A percentile compares a stretch with the other conserved stretches of the same genome.
These are phyloP conservation scores for Lepidotrigona ventralis DNA, from an alignment of 1,140 invertebrate species.

Conservation along the genomic window DNA sequence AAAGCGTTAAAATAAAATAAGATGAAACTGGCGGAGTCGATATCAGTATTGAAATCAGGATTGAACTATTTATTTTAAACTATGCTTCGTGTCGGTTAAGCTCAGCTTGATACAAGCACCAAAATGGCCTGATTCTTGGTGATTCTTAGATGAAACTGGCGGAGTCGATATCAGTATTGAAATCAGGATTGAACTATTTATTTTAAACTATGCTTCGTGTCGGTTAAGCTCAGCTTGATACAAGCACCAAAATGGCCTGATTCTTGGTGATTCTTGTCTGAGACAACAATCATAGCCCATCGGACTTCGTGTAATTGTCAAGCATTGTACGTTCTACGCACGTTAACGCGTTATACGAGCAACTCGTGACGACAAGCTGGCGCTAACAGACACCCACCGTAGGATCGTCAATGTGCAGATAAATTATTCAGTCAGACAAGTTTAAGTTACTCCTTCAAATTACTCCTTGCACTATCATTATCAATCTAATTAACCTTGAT, in stretches of 20 bases:
- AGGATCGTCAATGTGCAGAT: constrained; percentile 30
- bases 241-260: not conserved
- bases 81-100: not conserved
- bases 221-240: not conserved
- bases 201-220: no score
- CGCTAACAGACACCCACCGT: constrained; percentile 17
- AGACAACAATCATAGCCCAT: constrained; percentile 20
- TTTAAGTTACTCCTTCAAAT: no score
- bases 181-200: no score
- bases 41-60: no score
- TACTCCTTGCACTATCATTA: not conserved
- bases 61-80: no score
- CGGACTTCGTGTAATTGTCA: constrained; percentile 18
- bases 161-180: no score
- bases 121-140: no score
- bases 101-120: not conserved
- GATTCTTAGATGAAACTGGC: not conserved
- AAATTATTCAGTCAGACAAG: constrained; percentile 23
- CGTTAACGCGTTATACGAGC: constrained; percentile 13
- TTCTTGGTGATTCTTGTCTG: not conserved
- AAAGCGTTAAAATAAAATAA: no score
- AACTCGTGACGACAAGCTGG: constrained; percentile 27
- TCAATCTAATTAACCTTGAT: not conserved
- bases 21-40: no score
- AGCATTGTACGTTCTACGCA: constrained; percentile 23